These are phyloP conservation scores for Notechis scutatus DNA, from an alignment of 2,113 vertebrate genomes.

Conservation along the genomic window DNA sequence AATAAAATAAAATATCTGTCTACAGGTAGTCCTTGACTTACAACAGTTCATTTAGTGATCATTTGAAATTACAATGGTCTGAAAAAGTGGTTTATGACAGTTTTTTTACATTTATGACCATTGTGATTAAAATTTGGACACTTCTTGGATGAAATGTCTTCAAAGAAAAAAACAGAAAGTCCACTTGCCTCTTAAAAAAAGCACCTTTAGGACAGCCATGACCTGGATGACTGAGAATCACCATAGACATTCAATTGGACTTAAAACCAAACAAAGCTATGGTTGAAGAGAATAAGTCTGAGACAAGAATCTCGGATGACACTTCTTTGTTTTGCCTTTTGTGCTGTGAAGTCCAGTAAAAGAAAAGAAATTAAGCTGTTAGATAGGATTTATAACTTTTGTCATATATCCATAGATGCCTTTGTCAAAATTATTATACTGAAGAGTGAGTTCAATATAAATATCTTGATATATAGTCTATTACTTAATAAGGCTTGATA, in stretches of 20 bases:
- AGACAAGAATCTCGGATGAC: background rate
- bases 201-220: too few species aligned
- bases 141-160: background rate
- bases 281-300: background rate
- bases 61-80: background rate
- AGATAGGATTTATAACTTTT: conserved; percentile 5
- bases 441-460: background rate
- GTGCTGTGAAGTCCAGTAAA: background rate
- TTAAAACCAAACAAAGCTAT: background rate
- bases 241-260: background rate
- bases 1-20: background rate
- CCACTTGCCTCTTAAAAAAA: too few species aligned
- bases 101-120: background rate
- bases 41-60: background rate
- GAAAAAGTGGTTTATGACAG: background rate
- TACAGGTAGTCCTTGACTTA: background rate
- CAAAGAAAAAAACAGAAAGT: too few species aligned
- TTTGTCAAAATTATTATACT: background rate
- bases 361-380: background rate
- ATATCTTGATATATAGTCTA: background rate
- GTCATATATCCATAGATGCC: background rate
- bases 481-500: background rate
- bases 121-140: background rate
- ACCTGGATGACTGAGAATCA: too few species aligned
- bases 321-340: conserved; percentile 1